A percentile compares a stretch with the other conserved stretches of the same genome.
Conservation (phyloP, 2,113 vertebrate genomes). For the Podarcis cretensis region DNA sequence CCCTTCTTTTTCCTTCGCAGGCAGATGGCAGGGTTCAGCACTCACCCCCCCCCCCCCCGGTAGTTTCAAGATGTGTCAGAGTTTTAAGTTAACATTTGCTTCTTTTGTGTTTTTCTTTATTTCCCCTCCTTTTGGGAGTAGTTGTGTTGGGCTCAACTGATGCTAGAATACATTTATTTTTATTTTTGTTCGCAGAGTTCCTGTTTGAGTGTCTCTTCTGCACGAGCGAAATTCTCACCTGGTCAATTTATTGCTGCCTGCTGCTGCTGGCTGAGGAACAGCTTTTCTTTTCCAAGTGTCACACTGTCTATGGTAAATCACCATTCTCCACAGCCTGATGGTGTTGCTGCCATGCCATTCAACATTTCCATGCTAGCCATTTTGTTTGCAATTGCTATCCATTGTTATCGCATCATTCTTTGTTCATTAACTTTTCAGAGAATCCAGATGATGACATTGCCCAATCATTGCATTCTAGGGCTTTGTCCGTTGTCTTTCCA, state of each 20-base stretch:
- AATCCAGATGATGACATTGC: not conserved
- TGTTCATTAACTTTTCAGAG: not conserved
- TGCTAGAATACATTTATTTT: constrained; percentile 25
- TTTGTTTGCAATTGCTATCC: not conserved
- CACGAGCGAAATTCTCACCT: constrained; percentile 84
- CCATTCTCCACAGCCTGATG: constrained; percentile 4
- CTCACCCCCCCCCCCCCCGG: too few species aligned
- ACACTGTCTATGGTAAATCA: constrained; percentile 92
- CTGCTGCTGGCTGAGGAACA: constrained; percentile 87
- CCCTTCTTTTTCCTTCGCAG: too few species aligned
- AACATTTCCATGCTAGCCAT: not conserved
- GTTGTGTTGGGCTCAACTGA: constrained; percentile 28
- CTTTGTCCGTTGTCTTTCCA: not conserved
- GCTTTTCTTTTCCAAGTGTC: constrained; percentile 93
- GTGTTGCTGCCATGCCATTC: not conserved
- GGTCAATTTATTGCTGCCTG: constrained; percentile 89
- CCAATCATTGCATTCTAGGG: not conserved
- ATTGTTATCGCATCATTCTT: not conserved
- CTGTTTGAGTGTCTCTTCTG: constrained; percentile 84
- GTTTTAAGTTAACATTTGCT: not conserved
- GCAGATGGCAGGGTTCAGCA: too few species aligned
- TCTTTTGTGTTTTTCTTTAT: not conserved
- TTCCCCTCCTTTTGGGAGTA: constrained; percentile 32
- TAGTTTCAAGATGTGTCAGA: not conserved
- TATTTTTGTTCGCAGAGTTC: constrained; percentile 75